These are phyloP conservation scores for Ethmia dodecea DNA, from an alignment of 2,888 invertebrate species.

Conservation along the genomic window DNA sequence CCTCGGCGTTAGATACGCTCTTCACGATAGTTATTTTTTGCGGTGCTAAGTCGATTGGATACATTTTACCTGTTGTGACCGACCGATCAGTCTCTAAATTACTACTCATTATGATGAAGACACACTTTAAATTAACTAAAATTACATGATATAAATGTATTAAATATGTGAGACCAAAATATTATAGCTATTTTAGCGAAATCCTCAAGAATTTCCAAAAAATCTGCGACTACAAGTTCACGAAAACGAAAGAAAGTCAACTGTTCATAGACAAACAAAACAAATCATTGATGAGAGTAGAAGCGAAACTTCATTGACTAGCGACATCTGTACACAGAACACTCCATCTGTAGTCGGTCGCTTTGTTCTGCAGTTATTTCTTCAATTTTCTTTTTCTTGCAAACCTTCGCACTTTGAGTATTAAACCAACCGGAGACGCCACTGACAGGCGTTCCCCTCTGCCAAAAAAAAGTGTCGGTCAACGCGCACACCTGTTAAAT, in stretches of 20 bases:
- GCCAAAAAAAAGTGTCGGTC: too few species aligned
- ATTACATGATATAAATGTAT: conserved; percentile 5
- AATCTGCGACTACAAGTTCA: conserved; percentile 1
- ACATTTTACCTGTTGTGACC: conserved; percentile 73
- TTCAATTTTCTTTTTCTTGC: too few species aligned
- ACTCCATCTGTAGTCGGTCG: background rate
- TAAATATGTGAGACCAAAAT: background rate
- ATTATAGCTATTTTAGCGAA: too few species aligned
- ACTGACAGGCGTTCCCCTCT: too few species aligned
- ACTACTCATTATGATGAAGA: conserved; percentile 54
- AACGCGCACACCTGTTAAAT: too few species aligned
- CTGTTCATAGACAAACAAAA: background rate
- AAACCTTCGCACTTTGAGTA: too few species aligned
- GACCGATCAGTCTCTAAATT: conserved; percentile 77
- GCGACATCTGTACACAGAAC: conserved; percentile 2
- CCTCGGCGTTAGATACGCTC: conserved; percentile 59
- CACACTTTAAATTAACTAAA: conserved; percentile 6
- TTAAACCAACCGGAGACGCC: too few species aligned
- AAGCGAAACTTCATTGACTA: conserved; percentile 4
- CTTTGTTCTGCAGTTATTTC: too few species aligned
- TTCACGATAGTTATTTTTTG: conserved; percentile 74
- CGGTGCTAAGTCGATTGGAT: conserved; percentile 74
- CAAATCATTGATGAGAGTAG: too few species aligned
- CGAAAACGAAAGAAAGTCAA: conserved; percentile 1
- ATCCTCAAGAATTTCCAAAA: too few species aligned